Evolutionary conservation across 2,888 invertebrate genomes (phyloP).

Genomic region (Oegoconia quadripuncta): DNA sequence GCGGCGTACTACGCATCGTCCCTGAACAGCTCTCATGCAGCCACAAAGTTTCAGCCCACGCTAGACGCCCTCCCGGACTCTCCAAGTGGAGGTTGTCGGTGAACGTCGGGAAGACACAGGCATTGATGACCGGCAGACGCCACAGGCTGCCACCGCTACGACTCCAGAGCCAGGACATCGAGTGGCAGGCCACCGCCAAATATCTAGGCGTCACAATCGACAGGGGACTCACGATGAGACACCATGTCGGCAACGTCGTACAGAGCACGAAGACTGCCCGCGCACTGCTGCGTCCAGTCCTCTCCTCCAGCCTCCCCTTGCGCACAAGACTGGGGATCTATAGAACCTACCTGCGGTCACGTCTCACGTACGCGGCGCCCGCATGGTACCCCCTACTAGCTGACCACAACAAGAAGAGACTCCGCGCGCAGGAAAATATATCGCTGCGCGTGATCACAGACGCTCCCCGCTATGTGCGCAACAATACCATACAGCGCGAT

Average conservation of each 20-base stretch:
- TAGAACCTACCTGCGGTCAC: not conserved
- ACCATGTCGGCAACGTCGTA: not conserved
- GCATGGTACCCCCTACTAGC: too few relatives aligned
- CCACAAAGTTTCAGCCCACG: not conserved
- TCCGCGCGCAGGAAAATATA: too few relatives aligned
- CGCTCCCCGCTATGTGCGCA: too few relatives aligned
- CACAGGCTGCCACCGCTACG: not conserved
- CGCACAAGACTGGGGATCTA: conserved; percentile 2
- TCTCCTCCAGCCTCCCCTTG: not conserved
- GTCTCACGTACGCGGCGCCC: too few relatives aligned
- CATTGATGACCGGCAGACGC: not conserved
- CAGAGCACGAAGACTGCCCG: not conserved
- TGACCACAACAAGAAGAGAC: too few relatives aligned
- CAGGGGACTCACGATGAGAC: too few relatives aligned
- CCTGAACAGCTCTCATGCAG: not conserved
- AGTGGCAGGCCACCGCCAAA: too few relatives aligned
- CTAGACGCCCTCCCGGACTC: not conserved
- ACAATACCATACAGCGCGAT: too few relatives aligned
- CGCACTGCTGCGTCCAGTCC: not conserved
- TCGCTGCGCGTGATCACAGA: too few relatives aligned
- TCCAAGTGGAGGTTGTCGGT: not conserved
- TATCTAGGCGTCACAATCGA: too few relatives aligned
- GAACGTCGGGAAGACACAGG: not conserved
- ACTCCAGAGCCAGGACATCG: too few relatives aligned
- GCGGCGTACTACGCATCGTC: not conserved